Base-by-base conservation (phyloP, 37 sponge, comb jelly and placozoan genomes). In the Cliona cf. orientalis region DNA sequence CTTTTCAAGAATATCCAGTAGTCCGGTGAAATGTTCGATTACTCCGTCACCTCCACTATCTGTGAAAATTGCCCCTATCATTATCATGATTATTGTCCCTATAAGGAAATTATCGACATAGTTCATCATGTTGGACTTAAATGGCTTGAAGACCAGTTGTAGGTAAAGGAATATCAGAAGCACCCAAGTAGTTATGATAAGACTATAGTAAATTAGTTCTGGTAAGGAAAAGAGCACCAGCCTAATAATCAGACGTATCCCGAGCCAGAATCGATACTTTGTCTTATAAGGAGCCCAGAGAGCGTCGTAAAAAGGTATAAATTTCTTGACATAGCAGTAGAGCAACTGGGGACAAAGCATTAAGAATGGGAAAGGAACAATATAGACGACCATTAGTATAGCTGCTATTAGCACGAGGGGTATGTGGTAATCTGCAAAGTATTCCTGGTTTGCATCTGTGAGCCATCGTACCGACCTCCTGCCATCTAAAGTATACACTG, bases 171-270 rank as follows among this genome's bases (percentile, higher is more conserved):
- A n/a, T n/a, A n/a, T n/a, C n/a, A n/a, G n/a, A n/a, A n/a, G n/a
- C n/a, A n/a, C n/a, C n/a, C n/a, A n/a, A n/a, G n/a, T n/a, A n/a
- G n/a, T n/a, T n/a, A n/a, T n/a, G n/a, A n/a, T n/a, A n/a, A n/a
- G n/a, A n/a, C n/a, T n/a, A n/a, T n/a, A n/a, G n/a, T n/a, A n/a
- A n/a, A n/a, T n/a, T n/a, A n/a, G n/a, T n/a, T n/a, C n/a, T n/a
- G n/a, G n/a, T n/a, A n/a, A n/a, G n/a, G n/a, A n/a, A n/a, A n/a
- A n/a, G n/a, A n/a, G n/a, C n/a, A n/a, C n/a, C n/a, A n/a, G n/a
- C n/a, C n/a, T n/a, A n/a, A n/a, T n/a, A n/a, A n/a, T n/a, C n/a
- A 86, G 79, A 37, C 87, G 53, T 11, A 91, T 22, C 17, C 87
- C 87, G 38, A 86, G 55, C 86, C 86, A 91, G 73, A 82, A 86